These are phyloP conservation scores for Aculops lycopersici DNA, from an alignment of 1,140 invertebrate genomes.

Conservation along the genomic window DNA sequence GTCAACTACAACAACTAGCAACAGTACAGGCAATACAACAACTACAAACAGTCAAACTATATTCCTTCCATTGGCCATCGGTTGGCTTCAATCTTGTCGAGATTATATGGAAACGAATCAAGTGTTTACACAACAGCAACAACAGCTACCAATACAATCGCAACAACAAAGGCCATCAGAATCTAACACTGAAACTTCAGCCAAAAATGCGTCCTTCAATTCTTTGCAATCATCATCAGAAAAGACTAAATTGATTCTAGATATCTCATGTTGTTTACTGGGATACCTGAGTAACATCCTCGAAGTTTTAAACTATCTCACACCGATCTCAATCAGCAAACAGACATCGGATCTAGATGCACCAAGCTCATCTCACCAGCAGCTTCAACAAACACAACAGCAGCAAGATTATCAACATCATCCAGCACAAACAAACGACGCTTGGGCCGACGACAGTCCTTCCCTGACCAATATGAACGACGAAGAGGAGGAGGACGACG, in stretches of 20 bases:
- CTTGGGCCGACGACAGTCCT: neutral
- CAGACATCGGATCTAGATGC: conserved; percentile 17
- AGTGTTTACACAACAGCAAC: too few relatives aligned
- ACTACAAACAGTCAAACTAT: too few relatives aligned
- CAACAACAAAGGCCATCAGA: too few relatives aligned
- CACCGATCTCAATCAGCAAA: neutral
- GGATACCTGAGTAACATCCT: conserved; percentile 36
- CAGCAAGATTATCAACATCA: neutral
- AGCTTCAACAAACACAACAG: conserved; percentile 1
- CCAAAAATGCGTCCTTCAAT: too few relatives aligned
- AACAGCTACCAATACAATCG: too few relatives aligned
- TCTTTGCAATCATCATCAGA: too few relatives aligned
- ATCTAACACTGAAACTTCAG: too few relatives aligned
- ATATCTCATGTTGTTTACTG: conserved; percentile 39
- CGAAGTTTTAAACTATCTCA: conserved; percentile 19
- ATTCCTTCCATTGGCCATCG: too few relatives aligned
- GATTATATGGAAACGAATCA: too few relatives aligned
- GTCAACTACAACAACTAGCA: too few relatives aligned
- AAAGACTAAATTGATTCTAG: conserved; percentile 26
- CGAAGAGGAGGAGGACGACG: conserved; percentile 60
- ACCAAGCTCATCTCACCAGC: neutral
- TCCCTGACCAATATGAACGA: conserved; percentile 31
- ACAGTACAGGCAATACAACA: too few relatives aligned
- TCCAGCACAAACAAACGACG: neutral
- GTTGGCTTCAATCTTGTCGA: too few relatives aligned